phyloP scores from a whole-genome alignment of 2,113 vertebrate genomes.

The Callionymus lyra region DNA sequence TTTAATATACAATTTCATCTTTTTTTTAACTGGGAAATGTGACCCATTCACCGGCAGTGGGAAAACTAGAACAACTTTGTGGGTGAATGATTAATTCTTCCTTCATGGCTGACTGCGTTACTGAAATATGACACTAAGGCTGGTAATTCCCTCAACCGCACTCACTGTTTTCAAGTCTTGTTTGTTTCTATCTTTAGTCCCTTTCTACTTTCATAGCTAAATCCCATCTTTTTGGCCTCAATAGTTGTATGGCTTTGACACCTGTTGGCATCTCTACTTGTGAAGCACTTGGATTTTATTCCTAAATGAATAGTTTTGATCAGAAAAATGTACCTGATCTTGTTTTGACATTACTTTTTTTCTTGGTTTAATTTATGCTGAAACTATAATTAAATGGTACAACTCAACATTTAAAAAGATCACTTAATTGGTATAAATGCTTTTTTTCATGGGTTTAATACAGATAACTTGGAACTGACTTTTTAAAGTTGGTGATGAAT shows the following conservation, averaged over 20 bases:
- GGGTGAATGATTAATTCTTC: slow-evolving; percentile 25
- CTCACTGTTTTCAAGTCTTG: slow-evolving; percentile 26
- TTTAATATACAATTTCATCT: too few relatives aligned
- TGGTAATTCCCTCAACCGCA: slow-evolving; percentile 30
- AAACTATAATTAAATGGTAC: too few relatives aligned
- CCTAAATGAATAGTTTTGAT: too few relatives aligned
- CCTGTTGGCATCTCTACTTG: slow-evolving; percentile 27
- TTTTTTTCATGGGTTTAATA: too few relatives aligned
- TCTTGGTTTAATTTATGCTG: too few relatives aligned
- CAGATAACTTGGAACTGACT: too few relatives aligned
- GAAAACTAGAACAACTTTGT: slow-evolving; percentile 9
- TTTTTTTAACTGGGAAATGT: slow-evolving; percentile 19
- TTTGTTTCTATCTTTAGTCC: slow-evolving; percentile 62
- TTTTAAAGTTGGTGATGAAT: too few relatives aligned
- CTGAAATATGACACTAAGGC: slow-evolving; percentile 34
- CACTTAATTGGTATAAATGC: too few relatives aligned
- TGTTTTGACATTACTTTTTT: too few relatives aligned
- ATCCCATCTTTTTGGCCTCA: slow-evolving; percentile 43
- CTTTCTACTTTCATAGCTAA: slow-evolving; percentile 44
- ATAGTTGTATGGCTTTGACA: slow-evolving; percentile 23
- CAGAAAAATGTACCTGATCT: too few relatives aligned
- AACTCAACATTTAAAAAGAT: too few relatives aligned
- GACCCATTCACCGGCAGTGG: slow-evolving; percentile 26
- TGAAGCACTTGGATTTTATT: slow-evolving; percentile 38
- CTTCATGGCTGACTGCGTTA: slow-evolving; percentile 31